A percentile compares a stretch with the other conserved stretches of the same genome.
These are phyloP conservation scores for Pocillopora grandis DNA, from an alignment of 92 coral and sea anemone species.

Conservation along the genomic window DNA sequence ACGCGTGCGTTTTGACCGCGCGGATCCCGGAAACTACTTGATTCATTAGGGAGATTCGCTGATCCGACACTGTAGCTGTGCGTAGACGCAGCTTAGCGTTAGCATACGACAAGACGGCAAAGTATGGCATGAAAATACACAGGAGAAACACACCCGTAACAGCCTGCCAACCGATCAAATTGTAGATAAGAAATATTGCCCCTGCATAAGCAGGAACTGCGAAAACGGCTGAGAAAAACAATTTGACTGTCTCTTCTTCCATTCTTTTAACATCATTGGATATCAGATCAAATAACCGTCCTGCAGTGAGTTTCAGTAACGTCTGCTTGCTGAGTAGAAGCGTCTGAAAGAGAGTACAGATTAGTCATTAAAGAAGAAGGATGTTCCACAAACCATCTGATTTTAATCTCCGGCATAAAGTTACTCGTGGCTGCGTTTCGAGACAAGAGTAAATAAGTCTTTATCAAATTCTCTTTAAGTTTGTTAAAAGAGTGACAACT, in stretches of 20 bases:
- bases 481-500: too few relatives aligned
- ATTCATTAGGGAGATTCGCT: slow-evolving; percentile 7
- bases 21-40: not conserved
- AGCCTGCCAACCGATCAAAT: slow-evolving; percentile 6
- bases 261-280: not conserved
- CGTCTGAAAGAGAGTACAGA: not conserved
- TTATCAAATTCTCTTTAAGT: too few relatives aligned
- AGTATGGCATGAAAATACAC: not conserved
- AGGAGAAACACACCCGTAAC: not conserved
- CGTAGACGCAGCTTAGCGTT: not conserved
- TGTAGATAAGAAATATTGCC: not conserved
- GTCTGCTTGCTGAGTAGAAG: slow-evolving; percentile 1
- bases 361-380: too few relatives aligned
- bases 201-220: not conserved
- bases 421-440: too few relatives aligned
- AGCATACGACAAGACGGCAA: not conserved
- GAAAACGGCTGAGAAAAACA: not conserved
- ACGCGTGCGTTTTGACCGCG: not conserved
- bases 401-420: too few relatives aligned
- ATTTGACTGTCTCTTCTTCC: not conserved
- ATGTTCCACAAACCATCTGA: too few relatives aligned
- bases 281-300: not conserved
- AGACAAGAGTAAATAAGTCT: too few relatives aligned
- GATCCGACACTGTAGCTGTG: not conserved
- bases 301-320: not conserved